Evolutionary conservation across 2,888 invertebrate genomes (phyloP).

Genomic region (Pristionchus maxplancki): DNA sequence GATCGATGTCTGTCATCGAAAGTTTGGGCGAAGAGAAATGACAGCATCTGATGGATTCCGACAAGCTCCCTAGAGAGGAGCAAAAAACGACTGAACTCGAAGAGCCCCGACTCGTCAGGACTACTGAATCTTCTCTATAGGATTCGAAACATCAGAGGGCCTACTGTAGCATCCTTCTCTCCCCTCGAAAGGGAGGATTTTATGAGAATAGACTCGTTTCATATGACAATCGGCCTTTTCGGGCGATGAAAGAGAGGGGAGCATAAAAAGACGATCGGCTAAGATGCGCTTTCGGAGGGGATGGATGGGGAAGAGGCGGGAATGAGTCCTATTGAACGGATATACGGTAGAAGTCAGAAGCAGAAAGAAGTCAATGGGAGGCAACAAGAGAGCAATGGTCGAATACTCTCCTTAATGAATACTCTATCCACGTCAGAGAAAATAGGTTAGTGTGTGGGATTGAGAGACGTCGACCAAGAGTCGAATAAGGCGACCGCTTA

Average conservation of each 20-base stretch:
- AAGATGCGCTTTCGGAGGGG: not conserved
- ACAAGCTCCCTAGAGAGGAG: not conserved
- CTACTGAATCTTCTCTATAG: not conserved
- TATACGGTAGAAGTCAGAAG: not conserved
- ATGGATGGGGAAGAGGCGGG: not conserved
- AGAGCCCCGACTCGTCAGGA: not conserved
- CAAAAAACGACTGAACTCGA: conserved; percentile 3
- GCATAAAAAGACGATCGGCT: not conserved
- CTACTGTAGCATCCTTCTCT: not conserved
- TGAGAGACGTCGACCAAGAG: not conserved
- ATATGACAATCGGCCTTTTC: not conserved
- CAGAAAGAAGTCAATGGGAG: not conserved
- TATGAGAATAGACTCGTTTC: conserved; percentile 10
- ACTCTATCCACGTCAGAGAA: not conserved
- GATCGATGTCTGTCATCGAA: not conserved
- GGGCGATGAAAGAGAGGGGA: not conserved
- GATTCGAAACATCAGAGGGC: not conserved
- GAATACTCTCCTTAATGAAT: not conserved
- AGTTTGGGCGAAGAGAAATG: conserved; percentile 1
- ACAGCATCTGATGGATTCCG: conserved; percentile 18
- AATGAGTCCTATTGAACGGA: conserved; percentile 17
- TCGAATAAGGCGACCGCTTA: not conserved
- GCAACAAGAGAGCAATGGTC: not conserved
- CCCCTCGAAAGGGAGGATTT: not conserved
- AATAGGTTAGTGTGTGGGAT: not conserved